Conservation (phyloP, 1,140 invertebrate genomes). For the Drosophila trapezifrons region DNA sequence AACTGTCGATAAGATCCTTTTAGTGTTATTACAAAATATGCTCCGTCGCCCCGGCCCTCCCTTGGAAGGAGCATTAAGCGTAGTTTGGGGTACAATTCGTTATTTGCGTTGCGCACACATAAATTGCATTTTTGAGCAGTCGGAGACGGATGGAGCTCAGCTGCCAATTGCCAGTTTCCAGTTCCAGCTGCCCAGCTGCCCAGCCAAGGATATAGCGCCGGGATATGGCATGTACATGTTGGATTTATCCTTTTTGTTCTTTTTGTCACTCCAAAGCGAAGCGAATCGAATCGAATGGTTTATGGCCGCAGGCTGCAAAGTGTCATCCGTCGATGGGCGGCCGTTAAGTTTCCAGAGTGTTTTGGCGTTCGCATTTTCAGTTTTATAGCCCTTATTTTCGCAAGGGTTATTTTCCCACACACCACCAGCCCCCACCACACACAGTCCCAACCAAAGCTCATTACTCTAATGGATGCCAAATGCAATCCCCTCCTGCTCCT, state of each 20-base stretch:
- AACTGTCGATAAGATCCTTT: constrained; percentile 64
- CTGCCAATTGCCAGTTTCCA: constrained; percentile 47
- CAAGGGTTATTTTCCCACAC: constrained; percentile 33
- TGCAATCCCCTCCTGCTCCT: constrained; percentile 4
- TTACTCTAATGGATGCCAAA: constrained; percentile 71
- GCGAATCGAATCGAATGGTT: constrained; percentile 57
- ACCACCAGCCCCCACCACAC: not conserved
- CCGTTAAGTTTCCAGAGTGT: constrained; percentile 72
- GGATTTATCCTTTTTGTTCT: constrained; percentile 36
- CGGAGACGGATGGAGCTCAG: constrained; percentile 46
- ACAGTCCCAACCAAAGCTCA: constrained; percentile 58
- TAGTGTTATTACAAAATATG: constrained; percentile 76
- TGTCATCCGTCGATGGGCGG: constrained; percentile 76
- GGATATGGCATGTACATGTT: constrained; percentile 11
- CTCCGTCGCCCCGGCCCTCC: constrained; percentile 6
- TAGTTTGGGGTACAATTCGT: constrained; percentile 79
- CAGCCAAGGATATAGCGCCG: constrained; percentile 16
- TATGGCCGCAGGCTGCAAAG: constrained; percentile 72
- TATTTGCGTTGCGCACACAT: constrained; percentile 69
- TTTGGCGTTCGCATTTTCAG: constrained; percentile 65
- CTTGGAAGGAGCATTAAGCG: constrained; percentile 50
- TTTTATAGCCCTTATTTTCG: constrained; percentile 47
- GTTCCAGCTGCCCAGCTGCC: constrained; percentile 14
- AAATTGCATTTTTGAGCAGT: constrained; percentile 82
- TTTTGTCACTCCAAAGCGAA: constrained; percentile 57